Base-by-base conservation (phyloP, 2,113 vertebrate genomes). In the Chlamydotis undulata region DNA sequence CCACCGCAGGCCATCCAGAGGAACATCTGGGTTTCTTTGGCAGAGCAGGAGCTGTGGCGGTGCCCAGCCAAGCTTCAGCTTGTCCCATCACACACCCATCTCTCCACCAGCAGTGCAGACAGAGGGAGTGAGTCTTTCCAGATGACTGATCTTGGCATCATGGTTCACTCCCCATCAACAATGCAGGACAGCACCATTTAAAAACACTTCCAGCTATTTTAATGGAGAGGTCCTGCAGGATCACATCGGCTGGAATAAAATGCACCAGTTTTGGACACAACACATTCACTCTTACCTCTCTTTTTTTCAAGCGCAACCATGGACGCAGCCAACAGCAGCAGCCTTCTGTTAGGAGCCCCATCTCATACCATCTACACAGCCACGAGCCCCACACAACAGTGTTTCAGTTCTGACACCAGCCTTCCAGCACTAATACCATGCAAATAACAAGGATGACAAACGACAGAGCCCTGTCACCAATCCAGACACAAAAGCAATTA, bases 401-500 rank as follows among this genome's bases (percentile, higher is more conserved):
- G 0, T 25, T 73, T 80, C 85, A 25, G 78, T 53, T 81, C 82
- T 81, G 53, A 94, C 4, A 4, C 16, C 59, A 18, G 39, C 17
- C 83, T 89, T 69, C 29, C 23, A 93, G 60, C 49, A 41, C 12
- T 91, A 81, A 70, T 29, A 57, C 57, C 63, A 49, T 21, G n/a
- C 43, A 87, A 93, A 65, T 55, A 87, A 37, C 47, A 92, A 60
- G 59, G 37, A 87, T 64, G 80, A 95, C 45, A 87, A 87, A 95
- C 59, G 59, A 85, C 75, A 90, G 59, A 80, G 81, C 53, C 50
- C 63, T 50, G n/a, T 65, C 81, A 88, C 61, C 60, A 78, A 65
- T 50, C 63, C 75, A 67, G 71, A 90, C 83, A 89, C 75, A 88
- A 94, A 63, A 87, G 75, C 92, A 94, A 83, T 79, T 93, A 96